Percentiles rank a stretch among this genome's conserved stretches.
phyloP scores from a whole-genome alignment of 2,888 invertebrate species.

The Mesopsocus fuscifrons region DNA sequence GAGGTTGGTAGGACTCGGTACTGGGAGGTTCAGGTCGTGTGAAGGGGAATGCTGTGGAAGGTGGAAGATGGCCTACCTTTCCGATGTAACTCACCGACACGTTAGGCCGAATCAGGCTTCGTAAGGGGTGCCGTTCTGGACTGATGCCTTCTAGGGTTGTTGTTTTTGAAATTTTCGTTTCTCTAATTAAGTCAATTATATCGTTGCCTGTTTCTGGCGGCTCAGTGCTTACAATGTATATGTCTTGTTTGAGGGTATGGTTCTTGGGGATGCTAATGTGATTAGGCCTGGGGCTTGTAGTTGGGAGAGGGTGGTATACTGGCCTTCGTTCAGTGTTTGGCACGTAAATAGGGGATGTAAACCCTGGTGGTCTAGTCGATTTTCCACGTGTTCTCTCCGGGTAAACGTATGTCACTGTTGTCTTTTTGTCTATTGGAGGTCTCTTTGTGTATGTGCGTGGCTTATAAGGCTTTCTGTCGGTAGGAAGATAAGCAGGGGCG shows the following conservation, averaged over 20 bases:
- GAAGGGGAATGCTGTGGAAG: slow-evolving; percentile 3
- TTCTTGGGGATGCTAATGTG: slow-evolving; percentile 6
- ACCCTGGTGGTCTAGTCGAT: background rate
- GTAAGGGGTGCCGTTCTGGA: slow-evolving; percentile 1
- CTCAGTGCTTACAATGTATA: slow-evolving; percentile 4
- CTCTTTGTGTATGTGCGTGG: background rate
- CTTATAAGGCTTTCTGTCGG: background rate
- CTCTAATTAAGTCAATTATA: background rate
- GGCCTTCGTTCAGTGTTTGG: slow-evolving; percentile 1
- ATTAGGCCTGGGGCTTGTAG: slow-evolving; percentile 8
- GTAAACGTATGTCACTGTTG: background rate
- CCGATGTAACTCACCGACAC: slow-evolving; percentile 3
- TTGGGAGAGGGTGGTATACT: background rate
- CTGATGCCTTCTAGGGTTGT: background rate
- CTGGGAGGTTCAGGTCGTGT: background rate
- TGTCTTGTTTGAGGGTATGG: background rate
- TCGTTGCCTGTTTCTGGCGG: background rate
- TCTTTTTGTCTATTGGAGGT: background rate
- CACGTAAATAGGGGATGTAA: slow-evolving; percentile 5
- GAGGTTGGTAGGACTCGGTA: slow-evolving; percentile 13
- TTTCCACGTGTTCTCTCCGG: background rate
- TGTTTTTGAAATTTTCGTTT: background rate
- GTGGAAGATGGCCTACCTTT: slow-evolving; percentile 6
- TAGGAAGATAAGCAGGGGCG: slow-evolving; percentile 1
- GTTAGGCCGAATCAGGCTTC: background rate